A percentile compares a stretch with the other conserved stretches of the same genome.
Conservation (phyloP, 2,797 vertebrate genomes). For the Muraenolepis orangiensis region DNA sequence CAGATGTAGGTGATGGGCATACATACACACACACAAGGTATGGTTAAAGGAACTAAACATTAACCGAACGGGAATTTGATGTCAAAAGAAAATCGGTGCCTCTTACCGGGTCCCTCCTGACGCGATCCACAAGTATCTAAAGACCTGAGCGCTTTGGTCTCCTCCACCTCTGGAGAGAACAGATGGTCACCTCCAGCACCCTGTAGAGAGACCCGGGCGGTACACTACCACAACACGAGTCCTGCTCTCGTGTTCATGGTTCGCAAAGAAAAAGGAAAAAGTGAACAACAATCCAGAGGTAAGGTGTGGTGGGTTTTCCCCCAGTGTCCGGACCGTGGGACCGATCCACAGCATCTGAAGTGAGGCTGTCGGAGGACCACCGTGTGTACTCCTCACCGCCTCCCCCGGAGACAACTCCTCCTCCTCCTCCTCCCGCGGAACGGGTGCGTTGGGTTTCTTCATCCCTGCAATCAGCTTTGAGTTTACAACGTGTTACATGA, state of each 20-base stretch:
- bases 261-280: too few species aligned
- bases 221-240: too few species aligned
- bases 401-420: too few species aligned
- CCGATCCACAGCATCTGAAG: too few species aligned
- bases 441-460: background rate
- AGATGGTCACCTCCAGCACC: background rate
- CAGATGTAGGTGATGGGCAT: background rate
- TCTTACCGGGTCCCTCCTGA: background rate
- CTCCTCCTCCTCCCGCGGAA: constrained; percentile 50
- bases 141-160: constrained; percentile 18
- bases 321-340: too few species aligned
- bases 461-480: background rate
- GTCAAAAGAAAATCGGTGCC: background rate
- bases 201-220: too few species aligned
- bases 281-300: too few species aligned
- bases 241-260: too few species aligned
- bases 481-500: background rate
- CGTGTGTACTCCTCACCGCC: too few species aligned
- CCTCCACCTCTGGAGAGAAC: constrained; percentile 10
- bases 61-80: too few species aligned
- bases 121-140: background rate
- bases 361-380: too few species aligned
- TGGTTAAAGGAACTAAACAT: background rate
- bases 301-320: too few species aligned
- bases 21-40: background rate